Base-by-base conservation (phyloP, 2,113 vertebrate genomes). In the Grantiella picta region DNA sequence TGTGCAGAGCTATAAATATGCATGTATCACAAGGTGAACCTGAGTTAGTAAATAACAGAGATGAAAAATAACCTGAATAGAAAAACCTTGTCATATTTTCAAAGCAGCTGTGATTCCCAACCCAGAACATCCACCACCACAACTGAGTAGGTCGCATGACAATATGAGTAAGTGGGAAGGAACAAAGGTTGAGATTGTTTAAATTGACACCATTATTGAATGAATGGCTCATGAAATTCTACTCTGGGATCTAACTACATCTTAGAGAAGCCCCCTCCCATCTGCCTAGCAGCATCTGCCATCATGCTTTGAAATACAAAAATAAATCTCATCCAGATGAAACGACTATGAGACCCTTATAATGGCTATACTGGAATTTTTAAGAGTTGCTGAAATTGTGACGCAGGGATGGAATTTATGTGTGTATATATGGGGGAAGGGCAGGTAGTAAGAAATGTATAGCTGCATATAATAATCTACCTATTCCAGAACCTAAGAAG, bases 351-450 rank as follows among this genome's bases (percentile, higher is more conserved):
- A 65, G 24, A 66, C 5, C 15, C 15, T 50, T 71, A 22, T 8
- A 36, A 27, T 44, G 4, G 2, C 44, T 73, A 7, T 15, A 47
- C n/a, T 45, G 47, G 7, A 35, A 65, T 61, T 80, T 85, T 65
- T 53, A 69, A 71, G 20, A n/a, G 50, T n/a, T 50, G 20, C 4
- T 42, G 76, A 50, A 92, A 56, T 13, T 57, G 9, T 5, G 6
- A 13, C 7, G 70, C 5, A 10, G 7, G 12, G 9, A 50, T 82
- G 19, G 15, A 54, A 59, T 80, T 35, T 56, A 29, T 45, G 3
- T 63, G 5, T 10, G 7, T 8, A 40, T 6, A 3, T 10, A 5
- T 29, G 0, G 1, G 1, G 1, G 4, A 66, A 12, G 12, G 25
- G 3, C 21, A 81, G 15, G 21, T 16, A 63, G 6, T 21, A 66